Base-by-base conservation (phyloP, 2,113 vertebrate species). In the Macroglossus sobrinus region DNA sequence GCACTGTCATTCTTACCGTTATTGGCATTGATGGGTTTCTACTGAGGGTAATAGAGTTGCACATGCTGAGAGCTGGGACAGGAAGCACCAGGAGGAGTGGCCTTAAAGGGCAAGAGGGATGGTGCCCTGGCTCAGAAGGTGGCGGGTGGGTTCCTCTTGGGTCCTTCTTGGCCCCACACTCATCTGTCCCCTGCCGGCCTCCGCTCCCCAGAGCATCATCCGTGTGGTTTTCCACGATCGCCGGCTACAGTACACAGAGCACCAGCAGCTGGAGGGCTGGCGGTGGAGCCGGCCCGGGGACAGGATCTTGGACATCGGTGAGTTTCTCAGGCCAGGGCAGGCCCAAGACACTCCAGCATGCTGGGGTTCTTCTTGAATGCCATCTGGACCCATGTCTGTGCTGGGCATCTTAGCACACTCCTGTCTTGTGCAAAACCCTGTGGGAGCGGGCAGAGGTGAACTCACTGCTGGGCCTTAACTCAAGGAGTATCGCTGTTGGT, bases 251-350 rank as follows among this genome's bases (percentile, higher is more conserved):
- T 99, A 99, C 81, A 99, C 98, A 0, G 99, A 99, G 97, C 99
- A 99, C 95, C 99, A 99, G 97, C 99, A 99, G 98, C 98, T 99
- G 11, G 99, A 99, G 96, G 99, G 99, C 78, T 99, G 99, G 99
- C 98, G 98, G 91, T 99, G 99, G 99, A 99, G 98, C 97, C 97
- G 99, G n/a, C 99, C 99, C 0, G 99, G 99, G 74, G 99, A 99
- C 96, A 98, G 99, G 12, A 99, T 99, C 96, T 98, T 99, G 64
- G 99, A 99, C 91, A 98, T 99, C 61, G 99, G 99, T 99, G 98
- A 98, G 99, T 79, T 57, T 91, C 50, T 63, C 12, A 3, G 11
- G 35, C 43, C 33, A 15, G 19, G 26, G 13, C 8, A 16, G 59
- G 71, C 71, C 22, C 3, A 13, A 53, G 45, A 22, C 0, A 1